Percentiles rank a stretch among this genome's conserved stretches.
These are phyloP conservation scores for Parnassius smintheus DNA, from an alignment of 2,888 invertebrate species.

Conservation along the genomic window DNA sequence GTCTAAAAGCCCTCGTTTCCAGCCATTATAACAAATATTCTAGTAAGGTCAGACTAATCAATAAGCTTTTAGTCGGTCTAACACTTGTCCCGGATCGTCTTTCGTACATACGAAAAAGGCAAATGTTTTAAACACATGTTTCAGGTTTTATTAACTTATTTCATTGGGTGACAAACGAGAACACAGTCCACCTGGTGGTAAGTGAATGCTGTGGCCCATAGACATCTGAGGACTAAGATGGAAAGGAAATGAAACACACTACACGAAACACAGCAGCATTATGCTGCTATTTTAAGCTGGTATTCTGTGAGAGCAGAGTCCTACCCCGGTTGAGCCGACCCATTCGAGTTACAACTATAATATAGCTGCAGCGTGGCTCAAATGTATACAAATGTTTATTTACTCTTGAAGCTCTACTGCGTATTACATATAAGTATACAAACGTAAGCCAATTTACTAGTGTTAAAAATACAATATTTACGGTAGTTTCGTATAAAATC, in stretches of 20 bases:
- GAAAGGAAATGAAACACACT: no score
- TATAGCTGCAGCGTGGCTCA: background rate
- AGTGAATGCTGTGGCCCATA: no score
- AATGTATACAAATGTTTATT: constrained; percentile 11
- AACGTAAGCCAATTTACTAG: constrained; percentile 15
- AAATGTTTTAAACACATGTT: no score
- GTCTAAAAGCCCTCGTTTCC: constrained; percentile 35
- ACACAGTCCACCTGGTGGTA: no score
- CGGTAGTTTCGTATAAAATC: background rate
- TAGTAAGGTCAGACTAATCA: constrained; percentile 55
- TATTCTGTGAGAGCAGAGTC: no score
- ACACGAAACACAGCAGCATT: no score
- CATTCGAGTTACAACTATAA: no score
- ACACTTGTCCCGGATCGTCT: constrained; percentile 19
- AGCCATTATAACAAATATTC: constrained; percentile 35
- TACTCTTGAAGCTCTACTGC: constrained; percentile 24
- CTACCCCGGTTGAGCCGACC: no score
- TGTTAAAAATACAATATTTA: constrained; percentile 14
- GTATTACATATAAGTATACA: constrained; percentile 9
- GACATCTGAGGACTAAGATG: no score
- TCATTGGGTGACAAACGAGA: background rate
- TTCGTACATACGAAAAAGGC: constrained; percentile 1
- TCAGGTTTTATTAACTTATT: no score
- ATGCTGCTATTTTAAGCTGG: no score
- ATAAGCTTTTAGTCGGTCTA: constrained; percentile 53